Base-by-base conservation (phyloP, 2,888 invertebrate species). In the Beris morrisii region DNA sequence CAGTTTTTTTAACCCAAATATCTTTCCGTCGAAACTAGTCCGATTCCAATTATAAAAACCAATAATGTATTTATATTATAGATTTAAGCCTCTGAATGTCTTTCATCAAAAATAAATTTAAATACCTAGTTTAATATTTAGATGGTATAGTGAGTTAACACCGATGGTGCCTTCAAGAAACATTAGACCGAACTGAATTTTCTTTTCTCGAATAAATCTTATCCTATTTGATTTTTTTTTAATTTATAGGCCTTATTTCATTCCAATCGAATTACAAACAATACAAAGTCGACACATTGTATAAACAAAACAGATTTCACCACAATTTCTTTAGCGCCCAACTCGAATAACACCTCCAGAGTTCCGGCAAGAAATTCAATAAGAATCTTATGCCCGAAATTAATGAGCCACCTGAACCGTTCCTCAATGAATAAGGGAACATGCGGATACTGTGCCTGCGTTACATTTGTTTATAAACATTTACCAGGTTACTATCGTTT, bases 381-480 rank as follows among this genome's bases (percentile, higher is more conserved):
- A 58, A 44, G 30, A 58, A 22, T 58, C 38, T 58, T 43, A 28
- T 22, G 58, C 45, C 31, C 44, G 44, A 46, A 58, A 58, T 58
- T 58, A 58, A 58, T 58, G 58, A 56, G 56, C 56, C 56, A 56
- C 56, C 56, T 56, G 56, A 56, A 56, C 38, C 38, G 38, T 38
- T 38, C 38, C 9, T 38, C 22, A 5, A 54, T 54, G 58, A 9
- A 56, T 43, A 43, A 58, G 15, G 32, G 22, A n/a, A 31, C 54
- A 11, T 31, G 9, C 52, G 22, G 45, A 22, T 56, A 56, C 45
- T 58, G 45, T 58, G 58, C 58, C 45, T 58, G 30, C 58, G 58
- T 58, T 58, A 45, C 44, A 58, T 58, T 58, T 58, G 58, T 58
- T 58, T 58, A 58, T 46, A 58, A 56, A 56, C 56, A 56, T 43